These are phyloP conservation scores for Troides aeacus DNA, from an alignment of 2,888 invertebrate species.

Conservation along the genomic window DNA sequence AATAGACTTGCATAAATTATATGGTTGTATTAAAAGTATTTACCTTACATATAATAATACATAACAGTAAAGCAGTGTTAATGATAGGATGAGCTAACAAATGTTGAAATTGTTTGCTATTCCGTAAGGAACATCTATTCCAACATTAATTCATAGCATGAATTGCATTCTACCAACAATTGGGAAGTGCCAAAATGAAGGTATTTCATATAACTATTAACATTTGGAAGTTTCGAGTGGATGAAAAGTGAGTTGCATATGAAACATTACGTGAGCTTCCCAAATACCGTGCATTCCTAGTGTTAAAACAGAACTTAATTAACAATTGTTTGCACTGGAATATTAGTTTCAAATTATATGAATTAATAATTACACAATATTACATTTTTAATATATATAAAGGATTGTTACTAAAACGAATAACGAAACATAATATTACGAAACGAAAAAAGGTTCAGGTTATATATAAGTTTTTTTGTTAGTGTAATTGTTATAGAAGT, in stretches of 20 bases:
- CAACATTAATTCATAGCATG: slow-evolving; percentile 14
- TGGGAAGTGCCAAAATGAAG: slow-evolving; percentile 8
- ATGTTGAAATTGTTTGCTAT: neutral
- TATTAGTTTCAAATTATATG: neutral
- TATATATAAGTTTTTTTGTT: too few relatives aligned
- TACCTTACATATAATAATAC: neutral
- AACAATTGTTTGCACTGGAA: neutral
- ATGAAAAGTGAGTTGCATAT: slow-evolving; percentile 17
- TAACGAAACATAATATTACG: too few relatives aligned
- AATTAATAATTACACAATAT: too few relatives aligned
- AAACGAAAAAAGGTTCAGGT: too few relatives aligned
- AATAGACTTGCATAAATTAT: neutral
- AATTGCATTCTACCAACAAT: slow-evolving; percentile 19
- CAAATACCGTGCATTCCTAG: slow-evolving; percentile 6
- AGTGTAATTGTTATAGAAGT: too few relatives aligned
- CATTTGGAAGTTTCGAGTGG: slow-evolving; percentile 15
- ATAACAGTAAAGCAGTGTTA: neutral
- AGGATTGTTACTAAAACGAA: too few relatives aligned
- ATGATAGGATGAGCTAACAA: neutral
- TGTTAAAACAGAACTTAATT: neutral
- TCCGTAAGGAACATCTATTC: slow-evolving; percentile 1
- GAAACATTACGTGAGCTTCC: slow-evolving; percentile 13
- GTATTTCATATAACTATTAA: slow-evolving; percentile 18
- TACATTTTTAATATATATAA: too few relatives aligned
- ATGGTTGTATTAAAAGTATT: neutral